Percentiles rank a stretch among this genome's conserved stretches.
Evolutionary conservation across 2,888 invertebrate species (phyloP).

Genomic region (Atherix ibis): DNA sequence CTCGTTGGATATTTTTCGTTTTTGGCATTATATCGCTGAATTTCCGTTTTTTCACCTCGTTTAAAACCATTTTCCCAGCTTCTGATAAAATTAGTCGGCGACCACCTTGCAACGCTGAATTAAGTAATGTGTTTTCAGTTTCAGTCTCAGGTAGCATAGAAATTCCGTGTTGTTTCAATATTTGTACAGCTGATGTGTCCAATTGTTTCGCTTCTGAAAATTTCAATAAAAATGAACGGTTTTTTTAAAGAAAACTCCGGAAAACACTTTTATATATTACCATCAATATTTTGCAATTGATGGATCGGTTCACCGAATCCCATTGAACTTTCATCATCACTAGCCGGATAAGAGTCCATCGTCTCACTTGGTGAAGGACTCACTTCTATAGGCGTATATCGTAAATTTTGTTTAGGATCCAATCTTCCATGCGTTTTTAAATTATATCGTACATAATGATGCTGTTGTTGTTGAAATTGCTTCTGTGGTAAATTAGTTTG

Average conservation of each 20-base stretch:
- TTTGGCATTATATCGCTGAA: too few relatives aligned
- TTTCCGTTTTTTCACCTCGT: too few relatives aligned
- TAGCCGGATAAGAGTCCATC: neutral
- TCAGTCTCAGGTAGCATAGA: slow-evolving; percentile 71
- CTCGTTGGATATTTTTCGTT: too few relatives aligned
- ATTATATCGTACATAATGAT: too few relatives aligned
- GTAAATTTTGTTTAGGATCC: too few relatives aligned
- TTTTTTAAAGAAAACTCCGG: too few relatives aligned
- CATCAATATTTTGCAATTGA: slow-evolving; percentile 9
- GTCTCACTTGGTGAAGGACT: neutral
- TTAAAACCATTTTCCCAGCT: slow-evolving; percentile 59
- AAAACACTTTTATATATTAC: too few relatives aligned
- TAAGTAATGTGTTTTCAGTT: slow-evolving; percentile 46
- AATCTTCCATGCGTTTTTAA: too few relatives aligned
- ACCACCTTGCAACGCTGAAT: slow-evolving; percentile 70
- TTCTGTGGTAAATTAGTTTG: too few relatives aligned
- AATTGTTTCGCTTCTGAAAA: slow-evolving; percentile 20
- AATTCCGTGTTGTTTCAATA: slow-evolving; percentile 73
- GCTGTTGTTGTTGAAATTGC: too few relatives aligned
- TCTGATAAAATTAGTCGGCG: slow-evolving; percentile 75
- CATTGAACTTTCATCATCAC: slow-evolving; percentile 2
- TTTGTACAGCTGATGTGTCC: slow-evolving; percentile 34
- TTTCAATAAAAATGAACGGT: too few relatives aligned
- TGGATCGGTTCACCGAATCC: slow-evolving; percentile 10
- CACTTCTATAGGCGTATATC: too few relatives aligned